Base-by-base conservation (phyloP, 2,888 invertebrate species). In the Euproctis similis region DNA sequence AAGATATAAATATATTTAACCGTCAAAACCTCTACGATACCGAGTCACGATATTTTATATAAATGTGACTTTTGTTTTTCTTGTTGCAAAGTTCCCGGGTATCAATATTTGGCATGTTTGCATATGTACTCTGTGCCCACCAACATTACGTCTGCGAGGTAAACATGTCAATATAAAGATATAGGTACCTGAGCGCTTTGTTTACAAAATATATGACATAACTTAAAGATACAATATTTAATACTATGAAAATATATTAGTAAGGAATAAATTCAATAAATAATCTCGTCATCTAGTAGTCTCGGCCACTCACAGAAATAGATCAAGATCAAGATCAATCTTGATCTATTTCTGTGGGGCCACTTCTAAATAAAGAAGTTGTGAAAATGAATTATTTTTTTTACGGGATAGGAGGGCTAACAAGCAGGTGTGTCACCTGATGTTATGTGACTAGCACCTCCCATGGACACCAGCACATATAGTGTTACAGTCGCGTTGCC, bases 91-190 rank as follows among this genome's bases (percentile, higher is more conserved):
- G 59, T 77, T 74, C 53, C 58, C 58, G n/a, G n/a, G 59, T 73
- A 78, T 74, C 72, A 66, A 73, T 76, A 72, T 70, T 66, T 58
- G 53, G 52, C 25, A 17, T 74, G 78, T 81, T 80, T 80, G 78
- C 80, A 78, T 77, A 78, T 77, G 66, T 71, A 66, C 74, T 75
- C 65, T 69, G 51, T 45, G 43, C 54, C n/a, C 41, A 59, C 41
- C 42, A 53, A 52, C 34, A 57, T 41, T 41, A 50, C 53, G 36
- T 46, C 47, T 8, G 26, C 28, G 61, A 56, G 60, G 75, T 68
- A 75, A 76, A 77, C 76, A 73, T 39, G 46, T 39, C 46, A 51
- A 56, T 41, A 48, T n/a, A n/a, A n/a, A n/a, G n/a, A n/a, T n/a
- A n/a, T 66, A 52, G 42, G 54, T 71, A 72, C 75, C 69, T 76